Conservation (phyloP, 2,797 vertebrate genomes). For the Vultur gryphus region DNA sequence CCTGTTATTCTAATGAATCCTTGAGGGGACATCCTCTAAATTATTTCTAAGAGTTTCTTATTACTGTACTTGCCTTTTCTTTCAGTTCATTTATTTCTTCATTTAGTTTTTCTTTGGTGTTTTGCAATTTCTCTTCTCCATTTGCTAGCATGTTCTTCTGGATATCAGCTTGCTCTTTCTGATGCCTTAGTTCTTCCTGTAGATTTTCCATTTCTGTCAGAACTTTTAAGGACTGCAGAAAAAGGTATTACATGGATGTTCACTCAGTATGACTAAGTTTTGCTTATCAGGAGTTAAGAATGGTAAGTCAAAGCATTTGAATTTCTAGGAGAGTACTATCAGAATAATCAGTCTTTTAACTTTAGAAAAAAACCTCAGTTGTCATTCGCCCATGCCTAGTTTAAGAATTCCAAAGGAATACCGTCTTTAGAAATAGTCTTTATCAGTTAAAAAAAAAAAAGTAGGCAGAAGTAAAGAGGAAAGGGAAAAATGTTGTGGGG, state of each 20-base stretch:
- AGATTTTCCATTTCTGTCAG: conserved; percentile 3
- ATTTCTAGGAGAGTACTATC: neutral
- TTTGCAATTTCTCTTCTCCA: neutral
- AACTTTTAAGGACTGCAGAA: neutral
- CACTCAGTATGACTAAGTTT: neutral
- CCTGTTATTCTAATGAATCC: neutral
- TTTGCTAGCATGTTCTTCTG: neutral
- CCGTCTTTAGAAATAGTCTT: neutral
- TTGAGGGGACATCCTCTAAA: neutral
- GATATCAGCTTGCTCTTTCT: neutral
- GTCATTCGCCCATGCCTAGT: neutral
- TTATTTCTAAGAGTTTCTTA: neutral
- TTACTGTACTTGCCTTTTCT: neutral
- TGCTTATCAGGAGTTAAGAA: neutral
- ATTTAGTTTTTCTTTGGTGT: neutral
- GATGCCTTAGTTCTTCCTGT: neutral
- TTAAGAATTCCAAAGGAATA: neutral
- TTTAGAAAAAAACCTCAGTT: neutral
- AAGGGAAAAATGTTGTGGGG: neutral
- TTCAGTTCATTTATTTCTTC: neutral
- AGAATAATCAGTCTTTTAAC: neutral
- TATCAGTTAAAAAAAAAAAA: neutral
- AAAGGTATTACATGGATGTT: neutral
- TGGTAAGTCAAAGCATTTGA: neutral
- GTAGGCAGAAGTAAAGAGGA: neutral